phyloP scores from a whole-genome alignment of 2,797 vertebrate genomes.

The Carapus acus region DNA sequence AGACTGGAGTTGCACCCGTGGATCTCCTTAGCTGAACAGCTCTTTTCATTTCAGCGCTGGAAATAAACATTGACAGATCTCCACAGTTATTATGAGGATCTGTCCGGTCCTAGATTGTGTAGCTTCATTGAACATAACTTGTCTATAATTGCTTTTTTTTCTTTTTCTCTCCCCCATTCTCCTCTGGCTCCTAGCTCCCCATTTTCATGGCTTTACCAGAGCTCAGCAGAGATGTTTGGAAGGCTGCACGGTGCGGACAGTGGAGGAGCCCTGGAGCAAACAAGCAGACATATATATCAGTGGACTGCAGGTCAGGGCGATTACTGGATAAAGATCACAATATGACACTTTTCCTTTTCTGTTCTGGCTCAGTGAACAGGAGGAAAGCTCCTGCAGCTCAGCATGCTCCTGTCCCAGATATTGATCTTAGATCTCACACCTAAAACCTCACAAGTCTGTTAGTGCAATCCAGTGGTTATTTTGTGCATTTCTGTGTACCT shows the following conservation, averaged over 20 bases:
- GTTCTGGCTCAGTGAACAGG: constrained; percentile 84
- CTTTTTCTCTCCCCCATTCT: constrained; percentile 30
- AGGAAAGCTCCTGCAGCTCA: constrained; percentile 72
- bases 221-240: constrained; percentile 53
- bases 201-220: constrained; percentile 18
- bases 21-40: constrained; percentile 36
- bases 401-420: constrained; percentile 63
- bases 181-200: constrained; percentile 22
- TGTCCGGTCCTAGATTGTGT: constrained; percentile 37
- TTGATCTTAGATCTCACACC: constrained; percentile 66
- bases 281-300: constrained; percentile 83
- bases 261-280: constrained; percentile 77
- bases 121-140: constrained; percentile 55
- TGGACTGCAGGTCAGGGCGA: constrained; percentile 86
- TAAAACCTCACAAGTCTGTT: constrained; percentile 60
- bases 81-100: constrained; percentile 42
- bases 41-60: constrained; percentile 35
- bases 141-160: constrained; percentile 47
- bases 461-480: constrained; percentile 46
- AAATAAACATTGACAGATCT: constrained; percentile 50
- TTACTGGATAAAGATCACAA: constrained; percentile 98
- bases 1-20: constrained; percentile 16
- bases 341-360: constrained; percentile 97
- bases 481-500: neutral
- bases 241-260: constrained; percentile 42